Evolutionary conservation across 2,113 vertebrate genomes (phyloP), one percentile per base, ranked within the genome.

Genomic region (Phaethon lepturus): DNA sequence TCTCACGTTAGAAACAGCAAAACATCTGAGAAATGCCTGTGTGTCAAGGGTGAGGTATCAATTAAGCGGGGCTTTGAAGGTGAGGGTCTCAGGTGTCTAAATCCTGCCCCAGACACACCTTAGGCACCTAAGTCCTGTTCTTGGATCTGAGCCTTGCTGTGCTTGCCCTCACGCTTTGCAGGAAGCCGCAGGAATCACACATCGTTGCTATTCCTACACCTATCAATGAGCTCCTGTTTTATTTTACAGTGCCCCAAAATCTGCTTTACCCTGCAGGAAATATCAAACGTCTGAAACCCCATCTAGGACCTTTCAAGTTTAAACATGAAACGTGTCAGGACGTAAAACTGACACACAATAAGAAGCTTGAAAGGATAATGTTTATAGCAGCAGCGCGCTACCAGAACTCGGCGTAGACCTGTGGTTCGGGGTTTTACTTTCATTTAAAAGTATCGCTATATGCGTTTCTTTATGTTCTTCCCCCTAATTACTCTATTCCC

Each of bases 171-270:
- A 0, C 35, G n/a, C 78, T 62, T 91, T 42, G 49, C n/a, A 55
- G 47, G 67, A 90, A 97, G 72, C 83, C 19, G 0, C 86, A 88
- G 90, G 86, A 95, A 95, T 84, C 42, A 44, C 90, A 86, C 64
- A 25, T 75, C 26, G 1, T 84, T 88, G 72, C 68, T 68, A 44
- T 86, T 69, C 73, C 60, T 85, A 49, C 60, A 72, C 64, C 55
- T 52, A 23, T 88, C 92, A 92, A 67, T 78, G 64, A 91, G 72
- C 63, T 93, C 73, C 86, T 96, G 86, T 78, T 89, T 93, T 69
- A 69, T 89, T 95, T 84, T 53, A 81, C 40, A 67, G 79, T 42
- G 72, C 40, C 44, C 64, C 40, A 53, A 94, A 85, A 91, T 78
- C 40, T 60, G 60, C 56, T 78, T 75, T 76, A 64, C 69, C 52